phyloP scores from a whole-genome alignment of 2,113 vertebrate species.

The Pionites leucogaster region DNA sequence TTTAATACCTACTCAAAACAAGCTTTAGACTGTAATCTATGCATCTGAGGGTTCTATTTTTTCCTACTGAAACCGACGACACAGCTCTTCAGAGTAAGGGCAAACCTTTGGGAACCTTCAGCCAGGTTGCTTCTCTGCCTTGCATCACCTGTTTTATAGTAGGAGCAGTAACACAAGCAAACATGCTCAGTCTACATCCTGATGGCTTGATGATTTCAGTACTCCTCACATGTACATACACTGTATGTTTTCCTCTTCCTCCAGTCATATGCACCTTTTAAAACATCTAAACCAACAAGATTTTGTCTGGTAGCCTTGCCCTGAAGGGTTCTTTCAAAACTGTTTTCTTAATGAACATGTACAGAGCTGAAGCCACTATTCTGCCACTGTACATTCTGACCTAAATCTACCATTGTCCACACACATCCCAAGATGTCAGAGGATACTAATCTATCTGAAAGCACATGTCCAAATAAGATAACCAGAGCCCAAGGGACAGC shows the following conservation, averaged over 20 bases:
- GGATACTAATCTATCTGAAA: not conserved
- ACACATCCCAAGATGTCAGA: not conserved
- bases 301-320: not conserved
- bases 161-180: not conserved
- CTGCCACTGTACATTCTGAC: not conserved
- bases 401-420: not conserved
- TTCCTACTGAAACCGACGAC: not conserved
- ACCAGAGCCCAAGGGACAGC: not conserved
- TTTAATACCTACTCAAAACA: not conserved
- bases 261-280: not conserved
- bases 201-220: not conserved
- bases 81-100: not conserved
- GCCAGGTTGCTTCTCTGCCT: not conserved
- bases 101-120: not conserved
- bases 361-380: not conserved
- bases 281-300: not conserved
- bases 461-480: not conserved
- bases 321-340: not conserved
- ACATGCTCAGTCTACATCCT: not conserved
- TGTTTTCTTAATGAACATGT: not conserved
- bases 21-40: not conserved
- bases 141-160: not conserved
- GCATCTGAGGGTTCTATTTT: not conserved
- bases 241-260: not conserved
- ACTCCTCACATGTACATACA: not conserved